Conservation (phyloP, 2,797 vertebrate species). For the Periparus ater region DNA sequence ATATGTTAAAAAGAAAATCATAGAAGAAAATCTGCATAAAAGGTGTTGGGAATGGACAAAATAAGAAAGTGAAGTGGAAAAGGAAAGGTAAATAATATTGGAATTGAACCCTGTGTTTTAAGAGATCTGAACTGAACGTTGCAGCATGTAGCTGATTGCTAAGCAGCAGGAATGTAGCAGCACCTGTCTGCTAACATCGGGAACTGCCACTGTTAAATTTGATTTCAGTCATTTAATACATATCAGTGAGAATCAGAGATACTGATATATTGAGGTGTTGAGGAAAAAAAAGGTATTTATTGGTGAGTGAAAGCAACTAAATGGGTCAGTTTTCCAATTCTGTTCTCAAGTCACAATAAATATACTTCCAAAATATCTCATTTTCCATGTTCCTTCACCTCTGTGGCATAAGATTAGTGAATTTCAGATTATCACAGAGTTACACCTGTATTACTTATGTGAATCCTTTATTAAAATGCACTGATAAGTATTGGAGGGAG, state of each 20-base stretch:
- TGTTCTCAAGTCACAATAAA: not conserved
- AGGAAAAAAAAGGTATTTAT: not conserved
- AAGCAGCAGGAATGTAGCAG: slow-evolving; percentile 25
- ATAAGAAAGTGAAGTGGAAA: not conserved
- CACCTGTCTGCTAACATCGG: slow-evolving; percentile 31
- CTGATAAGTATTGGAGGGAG: not conserved
- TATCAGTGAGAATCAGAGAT: not conserved
- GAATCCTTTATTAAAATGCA: not conserved
- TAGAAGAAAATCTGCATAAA: not conserved
- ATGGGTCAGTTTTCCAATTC: not conserved
- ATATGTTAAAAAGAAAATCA: not conserved
- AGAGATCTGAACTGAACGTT: not conserved
- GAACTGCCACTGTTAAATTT: not conserved
- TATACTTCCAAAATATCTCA: not conserved
- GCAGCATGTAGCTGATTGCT: not conserved
- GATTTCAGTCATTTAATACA: not conserved
- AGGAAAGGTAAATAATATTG: not conserved
- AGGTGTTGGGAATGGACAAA: not conserved
- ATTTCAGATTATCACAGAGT: not conserved
- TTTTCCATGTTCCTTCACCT: not conserved
- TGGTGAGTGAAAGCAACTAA: slow-evolving; percentile 9
- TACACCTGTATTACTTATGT: not conserved
- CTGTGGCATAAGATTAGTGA: not conserved
- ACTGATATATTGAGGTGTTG: not conserved
- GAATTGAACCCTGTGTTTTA: not conserved